Evolutionary conservation across 2,113 vertebrate species (phyloP).

Genomic region (Psittacara wagleri): DNA sequence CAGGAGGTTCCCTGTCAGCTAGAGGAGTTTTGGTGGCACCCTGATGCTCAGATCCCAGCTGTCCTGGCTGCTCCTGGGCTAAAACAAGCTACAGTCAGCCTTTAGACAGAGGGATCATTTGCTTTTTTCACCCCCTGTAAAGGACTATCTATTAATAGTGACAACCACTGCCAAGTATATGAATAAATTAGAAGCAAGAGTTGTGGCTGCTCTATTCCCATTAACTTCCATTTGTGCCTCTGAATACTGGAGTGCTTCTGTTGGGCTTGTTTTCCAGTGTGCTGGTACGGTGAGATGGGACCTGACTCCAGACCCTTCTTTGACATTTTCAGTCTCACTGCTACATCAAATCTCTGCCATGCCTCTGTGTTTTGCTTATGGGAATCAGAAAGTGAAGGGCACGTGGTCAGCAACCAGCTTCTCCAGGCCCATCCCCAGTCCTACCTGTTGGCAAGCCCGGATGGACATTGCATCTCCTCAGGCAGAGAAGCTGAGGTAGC

Average conservation of each 20-base stretch:
- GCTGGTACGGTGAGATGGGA: fast-evolving
- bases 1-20: background rate
- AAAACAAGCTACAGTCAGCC: background rate
- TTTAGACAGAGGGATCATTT: background rate
- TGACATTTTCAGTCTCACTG: background rate
- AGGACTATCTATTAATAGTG: constrained; percentile 25
- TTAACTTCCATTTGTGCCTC: background rate
- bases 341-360: background rate
- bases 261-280: background rate
- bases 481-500: background rate
- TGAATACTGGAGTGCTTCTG: background rate
- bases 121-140: background rate
- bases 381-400: background rate
- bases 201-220: constrained; percentile 6
- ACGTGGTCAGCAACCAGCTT: background rate
- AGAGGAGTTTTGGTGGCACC: background rate
- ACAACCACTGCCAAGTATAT: background rate
- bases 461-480: background rate
- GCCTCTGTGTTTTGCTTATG: background rate
- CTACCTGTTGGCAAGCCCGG: background rate
- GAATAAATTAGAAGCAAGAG: constrained; percentile 39
- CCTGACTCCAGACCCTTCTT: background rate
- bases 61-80: background rate
- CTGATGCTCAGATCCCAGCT: background rate
- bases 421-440: background rate